Conservation (phyloP, 2,797 vertebrate genomes). For the Arnoldichthys spilopterus region DNA sequence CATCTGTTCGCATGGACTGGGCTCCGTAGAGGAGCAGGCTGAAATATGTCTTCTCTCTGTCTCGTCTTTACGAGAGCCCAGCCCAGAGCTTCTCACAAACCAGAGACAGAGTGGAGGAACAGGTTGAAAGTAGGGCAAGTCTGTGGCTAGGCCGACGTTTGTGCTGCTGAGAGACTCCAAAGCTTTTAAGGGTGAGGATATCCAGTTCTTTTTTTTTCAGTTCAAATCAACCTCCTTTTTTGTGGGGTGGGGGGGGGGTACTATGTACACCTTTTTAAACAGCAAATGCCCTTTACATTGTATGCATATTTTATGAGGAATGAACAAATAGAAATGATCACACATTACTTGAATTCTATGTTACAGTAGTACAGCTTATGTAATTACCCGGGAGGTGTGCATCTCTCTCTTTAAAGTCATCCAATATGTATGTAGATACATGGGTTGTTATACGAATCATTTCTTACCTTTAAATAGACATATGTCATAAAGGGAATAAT, state of each 20-base stretch:
- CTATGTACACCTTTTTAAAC: too few species aligned
- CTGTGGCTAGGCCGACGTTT: not conserved
- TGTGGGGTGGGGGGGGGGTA: too few species aligned
- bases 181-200: not conserved
- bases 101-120: conserved; percentile 13
- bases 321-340: not conserved
- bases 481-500: too few species aligned
- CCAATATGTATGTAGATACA: too few species aligned
- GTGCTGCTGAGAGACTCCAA: not conserved
- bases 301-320: not conserved
- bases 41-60: conserved; percentile 38
- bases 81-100: conserved; percentile 42
- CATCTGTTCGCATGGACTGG: conserved; percentile 62
- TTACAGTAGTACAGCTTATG: too few species aligned
- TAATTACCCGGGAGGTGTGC: too few species aligned
- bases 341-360: too few species aligned
- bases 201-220: not conserved
- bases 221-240: not conserved
- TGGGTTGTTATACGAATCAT: too few species aligned
- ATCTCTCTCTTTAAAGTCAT: too few species aligned
- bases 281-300: not conserved
- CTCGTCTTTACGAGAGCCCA: conserved; percentile 20
- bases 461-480: too few species aligned
- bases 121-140: conserved; percentile 31
- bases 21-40: conserved; percentile 53